Conservation (phyloP, 2,888 invertebrate species). For the Conops quadrifasciatus region DNA sequence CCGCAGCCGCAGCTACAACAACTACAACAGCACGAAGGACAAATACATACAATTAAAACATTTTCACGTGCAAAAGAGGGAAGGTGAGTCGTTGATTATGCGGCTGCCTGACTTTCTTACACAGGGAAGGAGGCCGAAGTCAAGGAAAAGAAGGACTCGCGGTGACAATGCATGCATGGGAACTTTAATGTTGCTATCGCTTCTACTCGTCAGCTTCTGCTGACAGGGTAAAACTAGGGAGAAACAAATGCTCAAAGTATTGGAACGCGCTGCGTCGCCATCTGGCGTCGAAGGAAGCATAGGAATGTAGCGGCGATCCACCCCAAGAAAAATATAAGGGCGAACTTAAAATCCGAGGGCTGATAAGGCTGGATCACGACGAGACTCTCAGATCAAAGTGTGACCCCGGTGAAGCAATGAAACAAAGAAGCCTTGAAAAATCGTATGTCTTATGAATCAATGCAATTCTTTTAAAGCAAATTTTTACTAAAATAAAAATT, state of each 20-base stretch:
- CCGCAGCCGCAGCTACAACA: slow-evolving; percentile 18
- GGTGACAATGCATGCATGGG: slow-evolving; percentile 50
- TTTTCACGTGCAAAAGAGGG: slow-evolving; percentile 62
- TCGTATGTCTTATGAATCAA: too few relatives aligned
- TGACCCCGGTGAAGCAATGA: background rate
- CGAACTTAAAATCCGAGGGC: background rate
- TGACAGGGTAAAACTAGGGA: background rate
- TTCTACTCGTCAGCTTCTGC: too few relatives aligned
- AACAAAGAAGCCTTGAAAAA: background rate
- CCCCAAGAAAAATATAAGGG: slow-evolving; percentile 1
- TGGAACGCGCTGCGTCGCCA: slow-evolving; percentile 22
- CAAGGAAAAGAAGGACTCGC: slow-evolving; percentile 14
- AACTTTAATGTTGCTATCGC: slow-evolving; percentile 48
- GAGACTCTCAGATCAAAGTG: background rate
- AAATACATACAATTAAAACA: slow-evolving; percentile 26
- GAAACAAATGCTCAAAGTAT: slow-evolving; percentile 19
- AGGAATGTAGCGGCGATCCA: slow-evolving; percentile 23
- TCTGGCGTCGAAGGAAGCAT: slow-evolving; percentile 8
- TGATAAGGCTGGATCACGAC: background rate
- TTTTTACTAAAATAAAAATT: too few relatives aligned
- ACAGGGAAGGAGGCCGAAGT: slow-evolving; percentile 28
- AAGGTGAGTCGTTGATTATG: slow-evolving; percentile 43
- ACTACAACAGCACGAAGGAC: slow-evolving; percentile 17
- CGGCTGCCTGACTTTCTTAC: slow-evolving; percentile 34
- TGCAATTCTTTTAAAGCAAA: too few relatives aligned